Conservation (phyloP, 2,888 invertebrate species). For the Andrena dorsata region DNA sequence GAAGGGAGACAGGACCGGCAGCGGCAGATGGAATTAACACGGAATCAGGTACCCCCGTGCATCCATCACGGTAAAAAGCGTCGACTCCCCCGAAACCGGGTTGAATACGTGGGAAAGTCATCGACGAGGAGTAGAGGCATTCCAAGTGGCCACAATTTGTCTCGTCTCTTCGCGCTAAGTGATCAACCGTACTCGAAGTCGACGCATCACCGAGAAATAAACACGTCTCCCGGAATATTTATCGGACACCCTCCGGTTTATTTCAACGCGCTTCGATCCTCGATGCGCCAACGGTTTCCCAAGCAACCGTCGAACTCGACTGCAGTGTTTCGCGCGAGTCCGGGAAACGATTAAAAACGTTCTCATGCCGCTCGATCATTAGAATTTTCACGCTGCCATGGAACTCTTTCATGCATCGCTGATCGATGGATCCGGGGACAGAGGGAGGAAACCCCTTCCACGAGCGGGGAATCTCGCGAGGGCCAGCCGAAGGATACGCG, state of each 20-base stretch:
- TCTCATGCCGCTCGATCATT: constrained; percentile 84
- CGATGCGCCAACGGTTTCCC: constrained; percentile 8
- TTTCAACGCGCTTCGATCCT: neutral
- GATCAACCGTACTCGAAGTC: constrained; percentile 17
- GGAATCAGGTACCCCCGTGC: constrained; percentile 65
- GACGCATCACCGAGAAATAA: neutral
- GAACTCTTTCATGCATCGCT: constrained; percentile 81
- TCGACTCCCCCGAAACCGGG: constrained; percentile 27
- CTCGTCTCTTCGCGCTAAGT: constrained; percentile 2
- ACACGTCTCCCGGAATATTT: neutral
- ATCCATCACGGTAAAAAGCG: constrained; percentile 17
- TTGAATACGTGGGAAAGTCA: constrained; percentile 55
- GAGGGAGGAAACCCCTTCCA: constrained; percentile 74
- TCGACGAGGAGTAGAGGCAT: neutral
- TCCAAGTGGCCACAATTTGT: constrained; percentile 39
- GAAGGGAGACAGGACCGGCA: constrained; percentile 37
- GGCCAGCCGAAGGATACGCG: constrained; percentile 41
- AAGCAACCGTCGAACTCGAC: constrained; percentile 25
- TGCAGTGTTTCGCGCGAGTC: constrained; percentile 3
- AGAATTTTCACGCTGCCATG: constrained; percentile 82
- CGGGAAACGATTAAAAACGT: constrained; percentile 80
- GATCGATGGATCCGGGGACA: constrained; percentile 80
- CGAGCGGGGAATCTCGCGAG: constrained; percentile 70
- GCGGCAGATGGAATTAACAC: constrained; percentile 64
- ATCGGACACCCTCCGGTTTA: neutral